Evolutionary conservation across 2,113 vertebrate species (phyloP).

Genomic region (Paradoxurus hermaphroditus): DNA sequence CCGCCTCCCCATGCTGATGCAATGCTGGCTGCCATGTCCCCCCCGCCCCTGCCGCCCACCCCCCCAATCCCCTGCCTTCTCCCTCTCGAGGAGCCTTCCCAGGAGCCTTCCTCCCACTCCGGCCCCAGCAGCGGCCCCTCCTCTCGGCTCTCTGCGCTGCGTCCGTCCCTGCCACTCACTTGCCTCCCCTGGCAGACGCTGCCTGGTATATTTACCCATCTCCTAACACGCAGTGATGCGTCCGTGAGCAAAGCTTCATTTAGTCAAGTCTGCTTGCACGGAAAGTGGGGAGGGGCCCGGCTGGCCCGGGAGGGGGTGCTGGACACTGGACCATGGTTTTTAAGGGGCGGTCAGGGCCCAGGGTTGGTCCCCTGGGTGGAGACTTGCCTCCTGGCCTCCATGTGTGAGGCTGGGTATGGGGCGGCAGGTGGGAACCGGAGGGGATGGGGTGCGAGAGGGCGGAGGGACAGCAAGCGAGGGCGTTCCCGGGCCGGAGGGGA

Average conservation of each 20-base stretch:
- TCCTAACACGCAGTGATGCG: not conserved
- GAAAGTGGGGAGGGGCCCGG: not conserved
- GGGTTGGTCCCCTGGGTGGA: not conserved
- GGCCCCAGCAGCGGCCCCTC: not conserved
- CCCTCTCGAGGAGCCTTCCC: not conserved
- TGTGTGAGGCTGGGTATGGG: not conserved
- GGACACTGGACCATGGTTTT: not conserved
- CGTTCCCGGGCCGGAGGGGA: fast-evolving
- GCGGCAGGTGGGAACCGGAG: not conserved
- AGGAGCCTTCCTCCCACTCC: not conserved
- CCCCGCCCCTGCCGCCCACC: not conserved
- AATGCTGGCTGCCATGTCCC: not conserved
- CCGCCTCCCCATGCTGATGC: not conserved
- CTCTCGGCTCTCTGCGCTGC: not conserved
- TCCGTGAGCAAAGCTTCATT: not conserved
- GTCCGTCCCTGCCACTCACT: not conserved
- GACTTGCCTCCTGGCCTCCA: not conserved
- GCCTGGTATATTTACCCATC: not conserved
- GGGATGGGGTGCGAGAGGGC: too few species aligned
- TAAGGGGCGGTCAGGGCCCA: not conserved
- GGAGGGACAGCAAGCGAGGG: not conserved
- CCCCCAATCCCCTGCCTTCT: not conserved
- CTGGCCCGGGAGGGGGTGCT: not conserved
- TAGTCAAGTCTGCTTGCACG: not conserved
- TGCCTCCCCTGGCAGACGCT: not conserved